phyloP scores from a whole-genome alignment of 2,888 invertebrate genomes.

The Nomada goodeniana region DNA sequence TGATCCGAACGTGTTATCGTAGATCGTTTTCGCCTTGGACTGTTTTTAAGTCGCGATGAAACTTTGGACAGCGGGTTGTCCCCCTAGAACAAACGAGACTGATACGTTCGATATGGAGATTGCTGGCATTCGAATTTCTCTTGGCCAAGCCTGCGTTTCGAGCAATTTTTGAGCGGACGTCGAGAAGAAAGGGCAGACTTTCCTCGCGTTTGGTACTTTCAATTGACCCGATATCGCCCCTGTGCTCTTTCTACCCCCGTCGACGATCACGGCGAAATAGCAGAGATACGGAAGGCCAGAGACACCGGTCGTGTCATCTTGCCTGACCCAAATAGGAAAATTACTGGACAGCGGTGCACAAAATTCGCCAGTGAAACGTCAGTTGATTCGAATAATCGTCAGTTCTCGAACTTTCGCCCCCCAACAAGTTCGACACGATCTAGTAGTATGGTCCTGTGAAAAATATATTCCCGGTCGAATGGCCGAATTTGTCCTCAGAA shows the following conservation, averaged over 20 bases:
- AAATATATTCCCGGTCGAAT: neutral
- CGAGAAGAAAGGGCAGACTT: conserved; percentile 55
- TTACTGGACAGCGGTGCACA: conserved; percentile 49
- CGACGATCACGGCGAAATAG: conserved; percentile 34
- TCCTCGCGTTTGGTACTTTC: conserved; percentile 59
- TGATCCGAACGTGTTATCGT: neutral
- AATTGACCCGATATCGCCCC: conserved; percentile 60
- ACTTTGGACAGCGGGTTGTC: neutral
- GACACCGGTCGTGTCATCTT: conserved; percentile 51
- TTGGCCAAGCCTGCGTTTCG: conserved; percentile 29
- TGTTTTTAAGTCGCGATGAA: no score
- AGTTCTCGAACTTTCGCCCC: neutral
- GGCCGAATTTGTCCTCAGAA: neutral
- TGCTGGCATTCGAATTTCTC: conserved; percentile 19
- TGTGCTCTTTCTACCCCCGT: conserved; percentile 20
- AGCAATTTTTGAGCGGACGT: conserved; percentile 38
- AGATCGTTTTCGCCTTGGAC: no score
- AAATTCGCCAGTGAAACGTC: conserved; percentile 48
- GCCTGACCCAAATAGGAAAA: conserved; percentile 61
- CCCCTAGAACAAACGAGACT: conserved; percentile 47
- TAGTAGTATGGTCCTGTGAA: neutral
- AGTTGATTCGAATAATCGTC: conserved; percentile 51
- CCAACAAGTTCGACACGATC: no score
- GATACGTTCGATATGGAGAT: conserved; percentile 25
- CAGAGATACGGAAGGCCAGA: conserved; percentile 34